These are phyloP conservation scores for Linhomoeus sp. DNA, from an alignment of 2,888 invertebrate species.

Conservation along the genomic window DNA sequence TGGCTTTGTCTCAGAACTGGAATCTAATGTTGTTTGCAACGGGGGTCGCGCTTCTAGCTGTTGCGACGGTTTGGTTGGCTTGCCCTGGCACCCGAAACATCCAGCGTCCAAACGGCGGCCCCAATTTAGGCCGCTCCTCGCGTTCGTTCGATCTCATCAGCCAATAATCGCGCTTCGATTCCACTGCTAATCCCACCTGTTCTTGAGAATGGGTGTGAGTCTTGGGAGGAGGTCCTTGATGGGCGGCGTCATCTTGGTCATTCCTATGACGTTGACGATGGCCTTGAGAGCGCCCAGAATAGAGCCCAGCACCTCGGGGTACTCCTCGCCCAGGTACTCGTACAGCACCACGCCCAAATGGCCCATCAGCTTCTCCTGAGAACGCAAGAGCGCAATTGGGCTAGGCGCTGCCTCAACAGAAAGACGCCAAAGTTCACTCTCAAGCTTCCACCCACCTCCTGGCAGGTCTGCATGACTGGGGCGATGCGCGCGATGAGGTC, in stretches of 20 bases:
- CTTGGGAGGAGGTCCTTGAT: conserved; percentile 93
- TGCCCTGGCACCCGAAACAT: too few relatives aligned
- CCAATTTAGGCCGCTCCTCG: too few relatives aligned
- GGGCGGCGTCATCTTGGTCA: conserved; percentile 99
- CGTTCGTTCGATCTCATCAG: too few relatives aligned
- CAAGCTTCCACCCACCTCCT: conserved; percentile 49
- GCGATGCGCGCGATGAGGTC: conserved; percentile 91
- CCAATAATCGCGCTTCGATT: too few relatives aligned
- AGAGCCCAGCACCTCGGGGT: conserved; percentile 93
- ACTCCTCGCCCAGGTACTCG: conserved; percentile 97
- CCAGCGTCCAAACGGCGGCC: too few relatives aligned
- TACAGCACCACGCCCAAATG: conserved; percentile 96
- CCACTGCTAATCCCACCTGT: conserved; percentile 57
- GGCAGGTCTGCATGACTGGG: conserved; percentile 97
- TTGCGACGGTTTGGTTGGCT: too few relatives aligned
- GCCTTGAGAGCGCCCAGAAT: conserved; percentile 96
- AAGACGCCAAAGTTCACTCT: too few relatives aligned
- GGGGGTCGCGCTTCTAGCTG: too few relatives aligned
- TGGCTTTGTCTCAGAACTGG: too few relatives aligned
- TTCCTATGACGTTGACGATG: conserved; percentile 97
- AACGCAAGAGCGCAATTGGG: conserved; percentile 7
- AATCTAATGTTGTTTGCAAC: too few relatives aligned
- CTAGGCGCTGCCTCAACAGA: too few relatives aligned
- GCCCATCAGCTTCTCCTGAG: conserved; percentile 88
- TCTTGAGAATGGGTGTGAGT: conserved; percentile 90